A percentile compares a stretch with the other conserved stretches of the same genome.
phyloP scores from a whole-genome alignment of 2,888 invertebrate species.

The Megamerina dolium region DNA sequence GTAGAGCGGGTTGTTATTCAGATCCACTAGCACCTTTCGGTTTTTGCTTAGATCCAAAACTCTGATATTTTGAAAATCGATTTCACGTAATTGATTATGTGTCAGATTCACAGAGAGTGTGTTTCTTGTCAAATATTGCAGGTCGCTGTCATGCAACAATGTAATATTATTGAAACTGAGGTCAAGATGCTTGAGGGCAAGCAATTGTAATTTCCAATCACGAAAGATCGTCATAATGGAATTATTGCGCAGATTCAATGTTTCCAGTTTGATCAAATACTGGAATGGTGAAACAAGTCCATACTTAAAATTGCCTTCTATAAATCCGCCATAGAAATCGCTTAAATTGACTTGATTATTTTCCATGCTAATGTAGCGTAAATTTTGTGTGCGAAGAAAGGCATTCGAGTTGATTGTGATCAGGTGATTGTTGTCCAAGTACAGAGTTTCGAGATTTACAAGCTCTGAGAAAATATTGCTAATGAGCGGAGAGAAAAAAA shows the following conservation, averaged over 20 bases:
- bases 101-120: conserved; percentile 51
- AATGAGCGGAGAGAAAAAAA: too few species aligned
- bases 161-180: conserved; percentile 61
- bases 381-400: conserved; percentile 52
- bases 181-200: conserved; percentile 57
- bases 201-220: conserved; percentile 60
- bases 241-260: conserved; percentile 60
- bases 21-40: conserved; percentile 42
- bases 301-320: conserved; percentile 14
- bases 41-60: conserved; percentile 28
- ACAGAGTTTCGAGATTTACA: conserved; percentile 49
- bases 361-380: conserved; percentile 53
- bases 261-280: conserved; percentile 52
- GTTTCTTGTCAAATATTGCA: conserved; percentile 39
- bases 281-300: conserved; percentile 55
- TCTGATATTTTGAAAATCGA: conserved; percentile 45
- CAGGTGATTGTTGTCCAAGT: conserved; percentile 53
- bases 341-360: conserved; percentile 53
- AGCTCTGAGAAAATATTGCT: conserved; percentile 49
- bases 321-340: conserved; percentile 25
- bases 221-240: conserved; percentile 55
- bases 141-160: conserved; percentile 41
- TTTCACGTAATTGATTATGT: conserved; percentile 53
- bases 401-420: conserved; percentile 46
- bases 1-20: conserved; percentile 57